Evolutionary conservation across 2,113 vertebrate species (phyloP).

Genomic region (Tragelaphus scriptus): DNA sequence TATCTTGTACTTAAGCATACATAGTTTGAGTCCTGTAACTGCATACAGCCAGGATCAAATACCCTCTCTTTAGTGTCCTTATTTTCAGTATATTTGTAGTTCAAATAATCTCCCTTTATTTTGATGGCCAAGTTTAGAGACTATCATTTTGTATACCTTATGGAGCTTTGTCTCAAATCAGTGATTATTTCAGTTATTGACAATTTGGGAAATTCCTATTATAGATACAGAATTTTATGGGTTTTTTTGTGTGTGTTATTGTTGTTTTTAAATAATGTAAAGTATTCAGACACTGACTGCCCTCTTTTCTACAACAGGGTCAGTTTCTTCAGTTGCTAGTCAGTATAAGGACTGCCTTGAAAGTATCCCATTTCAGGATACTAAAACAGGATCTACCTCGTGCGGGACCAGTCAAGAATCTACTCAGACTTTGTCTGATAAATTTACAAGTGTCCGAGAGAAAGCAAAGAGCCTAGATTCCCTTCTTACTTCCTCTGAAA

Average conservation of each 20-base stretch:
- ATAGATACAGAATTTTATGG: neutral
- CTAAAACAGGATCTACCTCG: conserved; percentile 48
- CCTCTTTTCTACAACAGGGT: neutral
- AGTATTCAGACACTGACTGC: neutral
- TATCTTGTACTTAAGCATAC: neutral
- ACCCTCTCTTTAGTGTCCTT: neutral
- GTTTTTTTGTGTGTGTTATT: neutral
- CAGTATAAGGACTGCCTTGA: conserved; percentile 53
- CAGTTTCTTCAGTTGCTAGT: conserved; percentile 17
- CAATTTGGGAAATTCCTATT: neutral
- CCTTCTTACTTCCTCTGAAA: neutral
- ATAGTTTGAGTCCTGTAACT: neutral
- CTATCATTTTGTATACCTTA: neutral
- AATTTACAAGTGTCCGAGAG: conserved; percentile 62
- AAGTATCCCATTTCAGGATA: conserved; percentile 27
- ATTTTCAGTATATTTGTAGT: conserved; percentile 5
- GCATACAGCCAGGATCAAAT: neutral
- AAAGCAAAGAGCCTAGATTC: conserved; percentile 51
- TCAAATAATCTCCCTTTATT: conserved; percentile 21
- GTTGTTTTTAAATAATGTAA: conserved; percentile 12
- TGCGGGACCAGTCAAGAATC: conserved; percentile 49
- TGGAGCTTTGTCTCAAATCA: neutral
- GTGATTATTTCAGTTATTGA: conserved; percentile 18
- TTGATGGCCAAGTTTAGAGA: neutral
- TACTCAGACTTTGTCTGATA: conserved; percentile 26